Evolutionary conservation across 1,140 invertebrate species (phyloP).

Genomic region (Pogonomyrmex barbatus): DNA sequence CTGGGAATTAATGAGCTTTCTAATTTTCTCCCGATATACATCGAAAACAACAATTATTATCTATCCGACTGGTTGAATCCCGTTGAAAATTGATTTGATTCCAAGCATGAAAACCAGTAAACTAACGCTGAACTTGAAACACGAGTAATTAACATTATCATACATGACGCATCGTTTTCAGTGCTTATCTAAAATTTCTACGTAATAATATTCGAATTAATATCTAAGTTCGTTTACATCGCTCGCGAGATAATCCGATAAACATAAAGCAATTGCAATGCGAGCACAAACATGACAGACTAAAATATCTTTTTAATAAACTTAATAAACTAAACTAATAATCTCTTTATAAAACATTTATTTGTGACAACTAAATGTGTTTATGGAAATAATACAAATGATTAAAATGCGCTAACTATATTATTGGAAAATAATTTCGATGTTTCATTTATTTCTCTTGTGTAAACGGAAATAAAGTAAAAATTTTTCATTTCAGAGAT

Average conservation of each 20-base stretch:
- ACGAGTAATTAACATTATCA: constrained; percentile 36
- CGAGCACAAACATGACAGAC: not conserved
- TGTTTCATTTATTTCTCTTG: not conserved
- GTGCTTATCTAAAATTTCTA: constrained; percentile 21
- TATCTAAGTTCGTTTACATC: not conserved
- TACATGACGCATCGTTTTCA: not conserved
- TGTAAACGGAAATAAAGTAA: constrained; percentile 5
- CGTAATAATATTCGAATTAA: constrained; percentile 13
- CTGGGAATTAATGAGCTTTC: constrained; percentile 31
- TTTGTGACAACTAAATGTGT: not conserved
- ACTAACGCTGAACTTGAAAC: constrained; percentile 23
- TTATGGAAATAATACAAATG: not conserved
- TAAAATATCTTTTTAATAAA: not conserved
- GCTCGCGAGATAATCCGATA: not conserved
- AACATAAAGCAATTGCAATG: not conserved
- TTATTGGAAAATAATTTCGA: constrained; percentile 17
- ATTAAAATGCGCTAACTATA: constrained; percentile 2
- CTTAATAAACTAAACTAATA: not conserved
- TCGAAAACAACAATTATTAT: constrained; percentile 40
- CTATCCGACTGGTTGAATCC: constrained; percentile 28
- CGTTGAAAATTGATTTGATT: constrained; percentile 37
- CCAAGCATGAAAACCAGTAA: constrained; percentile 6
- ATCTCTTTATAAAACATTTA: constrained; percentile 2
- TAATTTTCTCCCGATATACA: constrained; percentile 39
- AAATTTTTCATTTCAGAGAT: not conserved